These are phyloP conservation scores for Steinernema hermaphroditum DNA, from an alignment of 2,888 invertebrate genomes.

Conservation along the genomic window DNA sequence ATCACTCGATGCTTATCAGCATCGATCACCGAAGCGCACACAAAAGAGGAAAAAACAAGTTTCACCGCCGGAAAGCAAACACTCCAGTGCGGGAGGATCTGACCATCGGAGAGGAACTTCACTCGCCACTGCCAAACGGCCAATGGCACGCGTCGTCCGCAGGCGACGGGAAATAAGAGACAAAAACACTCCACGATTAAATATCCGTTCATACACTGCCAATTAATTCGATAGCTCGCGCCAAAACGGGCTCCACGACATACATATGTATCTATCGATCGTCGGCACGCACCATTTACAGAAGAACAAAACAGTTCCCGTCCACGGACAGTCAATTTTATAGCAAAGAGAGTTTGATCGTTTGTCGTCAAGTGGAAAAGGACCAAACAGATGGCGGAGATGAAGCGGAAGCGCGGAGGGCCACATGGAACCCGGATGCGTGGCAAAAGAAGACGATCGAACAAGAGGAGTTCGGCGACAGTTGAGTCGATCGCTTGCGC, in stretches of 20 bases:
- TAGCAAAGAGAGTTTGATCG: no score
- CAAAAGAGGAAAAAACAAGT: constrained; percentile 21
- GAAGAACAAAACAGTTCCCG: no score
- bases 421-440: no score
- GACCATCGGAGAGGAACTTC: not conserved
- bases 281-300: no score
- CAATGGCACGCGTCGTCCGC: not conserved
- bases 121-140: not conserved
- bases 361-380: no score
- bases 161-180: constrained; percentile 8
- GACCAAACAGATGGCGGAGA: no score
- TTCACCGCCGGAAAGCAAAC: no score
- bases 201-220: constrained; percentile 21
- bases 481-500: not conserved
- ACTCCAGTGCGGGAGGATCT: not conserved
- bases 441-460: no score
- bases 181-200: constrained; percentile 26
- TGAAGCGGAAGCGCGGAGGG: no score
- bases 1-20: constrained; percentile 25
- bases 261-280: no score
- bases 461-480: not conserved
- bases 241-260: not conserved
- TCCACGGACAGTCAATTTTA: no score
- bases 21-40: constrained; percentile 21
- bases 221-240: constrained; percentile 22